Percentiles rank a stretch among this genome's conserved stretches.
phyloP scores from a whole-genome alignment of 2,797 vertebrate genomes.

The Schizopygopsis pylzovi region DNA sequence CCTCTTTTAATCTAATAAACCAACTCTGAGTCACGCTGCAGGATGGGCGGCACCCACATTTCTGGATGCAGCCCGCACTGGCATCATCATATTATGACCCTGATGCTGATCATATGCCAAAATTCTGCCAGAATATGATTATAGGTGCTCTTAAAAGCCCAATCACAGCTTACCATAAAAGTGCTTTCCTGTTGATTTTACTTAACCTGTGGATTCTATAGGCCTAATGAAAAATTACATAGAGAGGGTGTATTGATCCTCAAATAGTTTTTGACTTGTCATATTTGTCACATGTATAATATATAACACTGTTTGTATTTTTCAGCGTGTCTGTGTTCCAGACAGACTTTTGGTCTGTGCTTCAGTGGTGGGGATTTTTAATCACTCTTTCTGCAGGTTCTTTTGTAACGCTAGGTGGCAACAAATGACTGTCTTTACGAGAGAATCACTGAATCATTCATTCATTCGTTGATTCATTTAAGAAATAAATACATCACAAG shows the following conservation, averaged over 20 bases:
- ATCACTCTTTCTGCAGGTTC: background rate
- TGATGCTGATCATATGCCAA: conserved; percentile 15
- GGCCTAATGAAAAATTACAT: background rate
- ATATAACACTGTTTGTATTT: background rate
- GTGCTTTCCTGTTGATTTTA: background rate
- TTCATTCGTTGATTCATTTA: background rate
- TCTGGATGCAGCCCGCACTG: conserved; percentile 37
- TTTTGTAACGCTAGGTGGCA: background rate
- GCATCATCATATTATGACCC: conserved; percentile 32
- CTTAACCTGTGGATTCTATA: background rate
- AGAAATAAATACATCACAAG: background rate
- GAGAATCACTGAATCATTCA: background rate
- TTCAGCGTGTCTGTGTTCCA: background rate
- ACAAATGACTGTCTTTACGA: background rate
- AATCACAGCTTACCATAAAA: background rate
- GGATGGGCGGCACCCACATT: conserved; percentile 42
- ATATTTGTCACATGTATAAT: background rate
- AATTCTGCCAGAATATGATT: conserved; percentile 3
- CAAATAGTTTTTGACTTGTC: background rate
- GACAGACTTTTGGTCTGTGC: background rate
- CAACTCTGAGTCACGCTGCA: conserved; percentile 38
- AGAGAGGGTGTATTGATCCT: background rate
- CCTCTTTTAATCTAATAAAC: conserved; percentile 47
- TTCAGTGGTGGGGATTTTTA: background rate
- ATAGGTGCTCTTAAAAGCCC: background rate